A percentile compares a stretch with the other conserved stretches of the same genome.
phyloP scores from a whole-genome alignment of 2,888 invertebrate species.

The Lasioglossum lativentre region DNA sequence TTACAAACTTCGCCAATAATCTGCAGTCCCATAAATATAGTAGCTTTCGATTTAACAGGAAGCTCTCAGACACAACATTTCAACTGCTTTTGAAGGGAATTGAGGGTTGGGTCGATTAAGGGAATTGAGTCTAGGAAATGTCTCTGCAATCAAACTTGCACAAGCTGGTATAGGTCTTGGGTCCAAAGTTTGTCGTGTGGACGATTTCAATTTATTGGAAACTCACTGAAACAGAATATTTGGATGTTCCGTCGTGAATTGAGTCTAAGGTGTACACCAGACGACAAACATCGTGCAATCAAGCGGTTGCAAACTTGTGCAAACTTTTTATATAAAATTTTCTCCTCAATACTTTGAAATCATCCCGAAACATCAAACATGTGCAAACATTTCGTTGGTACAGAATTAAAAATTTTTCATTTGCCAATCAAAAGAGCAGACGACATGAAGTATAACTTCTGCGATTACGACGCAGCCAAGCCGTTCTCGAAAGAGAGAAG shows the following conservation, averaged over 20 bases:
- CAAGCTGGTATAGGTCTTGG: background rate
- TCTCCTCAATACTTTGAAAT: no score
- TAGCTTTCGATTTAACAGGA: background rate
- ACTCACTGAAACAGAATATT: background rate
- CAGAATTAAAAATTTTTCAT: background rate
- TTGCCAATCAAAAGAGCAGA: background rate
- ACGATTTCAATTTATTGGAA: no score
- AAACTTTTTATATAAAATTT: no score
- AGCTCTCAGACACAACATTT: background rate
- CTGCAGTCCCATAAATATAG: background rate
- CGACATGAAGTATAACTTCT: background rate
- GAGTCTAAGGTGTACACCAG: no score
- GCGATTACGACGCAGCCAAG: background rate
- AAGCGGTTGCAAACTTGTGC: no score
- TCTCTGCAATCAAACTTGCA: background rate
- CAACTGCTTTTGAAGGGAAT: background rate
- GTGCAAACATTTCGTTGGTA: no score
- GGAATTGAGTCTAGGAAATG: background rate
- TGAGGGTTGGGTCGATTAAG: background rate
- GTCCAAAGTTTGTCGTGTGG: background rate
- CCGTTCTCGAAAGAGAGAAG: background rate
- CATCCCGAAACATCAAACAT: no score
- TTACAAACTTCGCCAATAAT: background rate
- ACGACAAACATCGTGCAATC: no score
- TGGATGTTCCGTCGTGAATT: background rate